Evolutionary conservation across 2,888 invertebrate species (phyloP).

Genomic region (Harpagoxenus sublaevis): DNA sequence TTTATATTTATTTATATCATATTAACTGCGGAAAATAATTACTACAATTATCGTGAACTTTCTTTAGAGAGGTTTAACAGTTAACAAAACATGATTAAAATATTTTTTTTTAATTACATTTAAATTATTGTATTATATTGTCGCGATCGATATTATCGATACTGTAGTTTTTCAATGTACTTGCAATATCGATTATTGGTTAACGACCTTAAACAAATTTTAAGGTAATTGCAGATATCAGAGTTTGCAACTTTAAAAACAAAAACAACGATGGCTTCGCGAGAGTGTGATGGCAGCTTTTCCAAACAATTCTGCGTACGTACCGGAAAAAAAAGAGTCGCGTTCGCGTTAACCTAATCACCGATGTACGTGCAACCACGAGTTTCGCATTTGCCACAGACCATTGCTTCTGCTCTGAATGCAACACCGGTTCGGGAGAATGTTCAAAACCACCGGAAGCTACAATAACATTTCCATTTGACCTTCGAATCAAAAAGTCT

Average conservation of each 20-base stretch:
- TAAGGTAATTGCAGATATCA: not conserved
- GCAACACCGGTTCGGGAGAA: conserved; percentile 57
- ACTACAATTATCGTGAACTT: not conserved
- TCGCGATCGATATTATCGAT: not conserved
- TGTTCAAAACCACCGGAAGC: conserved; percentile 60
- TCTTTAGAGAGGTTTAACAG: not conserved
- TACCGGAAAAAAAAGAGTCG: conserved; percentile 46
- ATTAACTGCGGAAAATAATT: not conserved
- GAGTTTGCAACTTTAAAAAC: not conserved
- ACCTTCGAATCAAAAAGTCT: not conserved
- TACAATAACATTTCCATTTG: conserved; percentile 69
- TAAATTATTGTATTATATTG: not conserved
- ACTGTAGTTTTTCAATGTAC: not conserved
- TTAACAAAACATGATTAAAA: not conserved
- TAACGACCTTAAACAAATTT: not conserved
- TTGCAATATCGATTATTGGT: not conserved
- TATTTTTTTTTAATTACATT: not conserved
- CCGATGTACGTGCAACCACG: conserved; percentile 66
- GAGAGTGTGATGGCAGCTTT: conserved; percentile 10
- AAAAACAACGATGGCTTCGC: conserved; percentile 9
- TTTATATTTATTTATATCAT: not conserved
- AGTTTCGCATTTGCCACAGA: conserved; percentile 67
- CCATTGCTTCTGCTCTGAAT: conserved; percentile 70
- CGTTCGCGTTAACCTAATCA: conserved; percentile 72
- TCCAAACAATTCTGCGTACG: conserved; percentile 17